Base-by-base conservation (phyloP, 1,140 invertebrate species). In the Phymorhynchus buccinoides region DNA sequence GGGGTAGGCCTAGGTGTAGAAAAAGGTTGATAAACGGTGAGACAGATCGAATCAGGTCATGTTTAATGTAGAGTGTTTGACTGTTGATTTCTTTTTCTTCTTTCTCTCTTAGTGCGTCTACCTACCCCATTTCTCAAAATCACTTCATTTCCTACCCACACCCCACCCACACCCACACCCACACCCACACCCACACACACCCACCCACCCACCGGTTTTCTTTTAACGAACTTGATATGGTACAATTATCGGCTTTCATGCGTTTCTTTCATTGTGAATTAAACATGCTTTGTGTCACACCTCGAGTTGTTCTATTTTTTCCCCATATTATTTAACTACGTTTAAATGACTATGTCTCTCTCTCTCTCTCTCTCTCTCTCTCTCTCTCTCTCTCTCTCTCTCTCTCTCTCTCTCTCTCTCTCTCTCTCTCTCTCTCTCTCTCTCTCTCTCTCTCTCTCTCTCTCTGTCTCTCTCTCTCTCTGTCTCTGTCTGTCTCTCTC, bases 361-460 rank as follows among this genome's bases (percentile, higher is more conserved):
- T 73, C 71, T 73, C 71, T 73, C 35, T 73, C 71, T 37, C 71
- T 73, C 71, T 73, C 71, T 73, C 71, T 37, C 35, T 73, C 71
- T 73, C 71, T 78, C 75, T 78, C 75, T 78, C 16, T 78, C 41
- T 37, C 14, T 44, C 75, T 18, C 35, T 37, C 75, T 78, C 32
- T 37, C 75, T 78, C 75, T 78, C 75, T 78, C 75, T 78, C 75
- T 9, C 71, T 12, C 71, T 7, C 71, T 75, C 71, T 37, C 35
- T 78, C 75, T 78, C 75, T 44, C 32, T 78, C 75, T 78, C 75
- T 78, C 41, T 78, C 12, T 44, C 41, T 44, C 12, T 39, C 32
- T 44, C 32, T 44, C 75, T 32, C 78, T 30, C 42, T 56, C 39
- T 52, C 22, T 52, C 48, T 52, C 48, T 52, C 48, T 52, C 48